Evolutionary conservation across 2,113 vertebrate species (phyloP).

Genomic region (Cynocephalus volans): DNA sequence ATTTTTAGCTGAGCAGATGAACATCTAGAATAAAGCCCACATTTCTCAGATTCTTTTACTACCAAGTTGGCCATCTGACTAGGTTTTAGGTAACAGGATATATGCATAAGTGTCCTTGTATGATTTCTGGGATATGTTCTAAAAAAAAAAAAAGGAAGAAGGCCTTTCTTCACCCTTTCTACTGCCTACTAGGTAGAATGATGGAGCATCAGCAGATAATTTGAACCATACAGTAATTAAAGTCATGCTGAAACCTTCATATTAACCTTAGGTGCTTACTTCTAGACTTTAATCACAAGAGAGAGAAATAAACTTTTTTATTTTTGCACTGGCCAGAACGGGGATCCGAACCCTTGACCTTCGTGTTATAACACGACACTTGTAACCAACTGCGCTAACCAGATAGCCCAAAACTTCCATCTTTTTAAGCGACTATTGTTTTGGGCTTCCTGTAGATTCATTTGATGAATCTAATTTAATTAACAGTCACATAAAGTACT

Average conservation of each 20-base stretch:
- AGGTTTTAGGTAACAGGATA: neutral
- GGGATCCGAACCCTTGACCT: too few species aligned
- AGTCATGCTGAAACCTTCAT: neutral
- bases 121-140: neutral
- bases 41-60: slow-evolving; percentile 31
- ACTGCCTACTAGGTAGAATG: neutral
- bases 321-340: too few species aligned
- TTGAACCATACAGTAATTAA: neutral
- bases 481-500: slow-evolving; percentile 28
- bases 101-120: neutral
- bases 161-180: neutral
- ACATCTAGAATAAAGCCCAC: neutral
- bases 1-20: neutral
- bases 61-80: neutral
- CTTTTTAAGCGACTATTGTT: slow-evolving; percentile 47
- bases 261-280: neutral
- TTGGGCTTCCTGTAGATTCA: slow-evolving; percentile 28
- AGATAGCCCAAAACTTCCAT: neutral
- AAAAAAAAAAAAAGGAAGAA: slow-evolving; percentile 27
- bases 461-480: slow-evolving; percentile 2
- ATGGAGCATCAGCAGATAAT: neutral
- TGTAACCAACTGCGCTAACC: too few species aligned
- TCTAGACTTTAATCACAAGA: neutral
- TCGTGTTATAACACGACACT: too few species aligned
- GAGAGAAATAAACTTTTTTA: neutral